These are phyloP conservation scores for Lordiphosa fenestrarum DNA, from an alignment of 2,888 invertebrate genomes.

Conservation along the genomic window DNA sequence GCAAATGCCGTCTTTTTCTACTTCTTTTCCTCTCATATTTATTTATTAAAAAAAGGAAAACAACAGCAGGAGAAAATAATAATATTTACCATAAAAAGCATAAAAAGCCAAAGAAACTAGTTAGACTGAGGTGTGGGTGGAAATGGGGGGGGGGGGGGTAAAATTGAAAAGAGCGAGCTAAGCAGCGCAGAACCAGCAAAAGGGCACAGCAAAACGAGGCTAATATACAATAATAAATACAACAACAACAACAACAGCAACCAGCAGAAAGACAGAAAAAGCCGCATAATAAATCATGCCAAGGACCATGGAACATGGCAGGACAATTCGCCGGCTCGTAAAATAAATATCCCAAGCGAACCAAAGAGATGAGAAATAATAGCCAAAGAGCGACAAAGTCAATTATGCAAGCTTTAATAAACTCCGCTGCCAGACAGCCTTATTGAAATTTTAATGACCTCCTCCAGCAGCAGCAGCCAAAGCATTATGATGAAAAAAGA, in stretches of 20 bases:
- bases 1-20: neutral
- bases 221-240: conserved; percentile 48
- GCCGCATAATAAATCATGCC: conserved; percentile 71
- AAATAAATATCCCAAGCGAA: conserved; percentile 36
- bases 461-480: conserved; percentile 11
- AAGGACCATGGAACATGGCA: conserved; percentile 40
- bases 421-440: conserved; percentile 25
- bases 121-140: conserved; percentile 19
- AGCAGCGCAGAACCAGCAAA: conserved; percentile 51
- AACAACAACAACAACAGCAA: neutral
- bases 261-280: conserved; percentile 36
- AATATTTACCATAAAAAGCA: conserved; percentile 60
- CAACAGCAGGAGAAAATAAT: conserved; percentile 25
- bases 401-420: conserved; percentile 60
- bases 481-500: conserved; percentile 44
- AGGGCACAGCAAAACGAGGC: conserved; percentile 47
- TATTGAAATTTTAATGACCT: conserved; percentile 71
- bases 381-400: conserved; percentile 66
- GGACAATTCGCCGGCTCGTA: conserved; percentile 62
- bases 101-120: conserved; percentile 31
- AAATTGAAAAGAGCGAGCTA: conserved; percentile 71
- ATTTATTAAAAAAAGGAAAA: neutral
- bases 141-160: conserved; percentile 24
- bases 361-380: conserved; percentile 50
- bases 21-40: too few relatives aligned